Conservation (phyloP, 2,113 vertebrate species). For the sheep (Ovis aries) region ARS-UI_Ramb_v3.0 NC_056056.1:176517001-176517500, state of each 20-base stretch:
- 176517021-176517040: no score
- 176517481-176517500: not conserved
- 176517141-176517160: not conserved
- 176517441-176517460: not conserved
- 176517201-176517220: not conserved
- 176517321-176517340: not conserved
- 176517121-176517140: no score
- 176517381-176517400: not conserved
- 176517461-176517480: not conserved
- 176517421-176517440: not conserved
- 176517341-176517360: not conserved
- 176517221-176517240: not conserved
- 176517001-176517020: not conserved
- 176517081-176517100: no score
- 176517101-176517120: no score
- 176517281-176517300: not conserved
- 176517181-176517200: not conserved
- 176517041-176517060: no score
- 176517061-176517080: no score
- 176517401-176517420: not conserved
- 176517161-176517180: not conserved
- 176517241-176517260: not conserved
- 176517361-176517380: not conserved
- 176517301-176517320: conserved; percentile 5
- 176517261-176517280: not conserved